These are phyloP conservation scores for Hemiscyllium ocellatum DNA, from an alignment of 2,113 vertebrate species.

Conservation along the genomic window DNA sequence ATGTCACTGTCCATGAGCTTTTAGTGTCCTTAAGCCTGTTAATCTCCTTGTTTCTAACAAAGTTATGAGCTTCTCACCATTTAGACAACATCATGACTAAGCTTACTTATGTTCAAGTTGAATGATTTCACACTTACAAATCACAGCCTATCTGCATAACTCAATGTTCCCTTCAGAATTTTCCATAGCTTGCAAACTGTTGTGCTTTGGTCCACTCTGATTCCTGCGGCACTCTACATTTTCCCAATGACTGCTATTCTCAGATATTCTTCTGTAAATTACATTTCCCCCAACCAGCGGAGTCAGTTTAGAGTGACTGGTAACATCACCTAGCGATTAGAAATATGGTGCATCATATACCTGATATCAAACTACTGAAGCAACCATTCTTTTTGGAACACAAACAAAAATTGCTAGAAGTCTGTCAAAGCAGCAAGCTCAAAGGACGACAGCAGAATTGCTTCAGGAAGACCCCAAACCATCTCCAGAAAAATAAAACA, in stretches of 20 bases:
- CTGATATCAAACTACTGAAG: background rate
- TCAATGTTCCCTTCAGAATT: background rate
- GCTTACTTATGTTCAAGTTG: background rate
- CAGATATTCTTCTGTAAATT: background rate
- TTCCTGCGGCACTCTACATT: background rate
- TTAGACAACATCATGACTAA: background rate
- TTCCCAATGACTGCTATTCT: background rate
- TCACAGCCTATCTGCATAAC: background rate
- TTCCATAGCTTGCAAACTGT: background rate
- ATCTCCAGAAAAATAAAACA: background rate
- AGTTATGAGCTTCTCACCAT: background rate
- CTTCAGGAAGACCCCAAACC: background rate
- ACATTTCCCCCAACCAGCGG: background rate
- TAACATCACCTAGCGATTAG: background rate
- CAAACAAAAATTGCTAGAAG: no score
- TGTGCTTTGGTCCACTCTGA: background rate
- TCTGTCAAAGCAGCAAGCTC: background rate
- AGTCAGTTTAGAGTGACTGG: background rate
- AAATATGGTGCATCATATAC: background rate
- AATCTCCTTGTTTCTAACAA: background rate
- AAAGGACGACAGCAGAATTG: background rate
- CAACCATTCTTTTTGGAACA: background rate
- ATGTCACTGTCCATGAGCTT: background rate
- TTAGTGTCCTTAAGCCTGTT: background rate
- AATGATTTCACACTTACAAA: background rate